phyloP scores from a whole-genome alignment of 1,140 invertebrate species.

The Aphis craccivora region DNA sequence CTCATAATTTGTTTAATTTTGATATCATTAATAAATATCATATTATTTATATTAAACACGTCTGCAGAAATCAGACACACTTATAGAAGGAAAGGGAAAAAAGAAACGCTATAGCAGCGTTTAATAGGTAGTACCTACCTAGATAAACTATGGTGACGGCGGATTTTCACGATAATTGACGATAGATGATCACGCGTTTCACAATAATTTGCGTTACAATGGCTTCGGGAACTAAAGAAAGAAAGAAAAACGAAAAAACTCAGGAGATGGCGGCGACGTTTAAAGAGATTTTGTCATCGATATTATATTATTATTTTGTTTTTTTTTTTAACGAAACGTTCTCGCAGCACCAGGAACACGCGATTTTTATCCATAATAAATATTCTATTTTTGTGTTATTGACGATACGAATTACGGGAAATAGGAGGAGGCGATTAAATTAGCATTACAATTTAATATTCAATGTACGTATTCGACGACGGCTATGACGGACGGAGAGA shows the following conservation, averaged over 20 bases:
- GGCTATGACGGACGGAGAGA: neutral
- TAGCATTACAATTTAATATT: slow-evolving; percentile 40
- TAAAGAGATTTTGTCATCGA: slow-evolving; percentile 2
- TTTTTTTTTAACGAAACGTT: neutral
- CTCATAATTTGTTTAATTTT: neutral
- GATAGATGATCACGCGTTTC: neutral
- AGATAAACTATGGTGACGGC: neutral
- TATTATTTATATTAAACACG: neutral
- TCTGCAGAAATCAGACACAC: neutral
- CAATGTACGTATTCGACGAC: neutral
- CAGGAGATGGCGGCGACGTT: neutral
- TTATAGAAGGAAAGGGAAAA: neutral
- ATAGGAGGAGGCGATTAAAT: slow-evolving; percentile 4
- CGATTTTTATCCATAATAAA: slow-evolving; percentile 1
- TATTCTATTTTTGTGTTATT: neutral
- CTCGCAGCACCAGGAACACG: neutral
- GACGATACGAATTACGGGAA: neutral
- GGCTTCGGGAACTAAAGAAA: neutral
- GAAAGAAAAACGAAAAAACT: neutral
- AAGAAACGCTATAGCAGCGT: neutral
- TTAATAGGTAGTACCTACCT: neutral
- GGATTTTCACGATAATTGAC: neutral
- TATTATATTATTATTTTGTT: neutral
- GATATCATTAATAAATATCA: neutral
- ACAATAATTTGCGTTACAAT: neutral